Conservation (phyloP, 2,113 vertebrate species). For the Cephalopterus ornatus region DNA sequence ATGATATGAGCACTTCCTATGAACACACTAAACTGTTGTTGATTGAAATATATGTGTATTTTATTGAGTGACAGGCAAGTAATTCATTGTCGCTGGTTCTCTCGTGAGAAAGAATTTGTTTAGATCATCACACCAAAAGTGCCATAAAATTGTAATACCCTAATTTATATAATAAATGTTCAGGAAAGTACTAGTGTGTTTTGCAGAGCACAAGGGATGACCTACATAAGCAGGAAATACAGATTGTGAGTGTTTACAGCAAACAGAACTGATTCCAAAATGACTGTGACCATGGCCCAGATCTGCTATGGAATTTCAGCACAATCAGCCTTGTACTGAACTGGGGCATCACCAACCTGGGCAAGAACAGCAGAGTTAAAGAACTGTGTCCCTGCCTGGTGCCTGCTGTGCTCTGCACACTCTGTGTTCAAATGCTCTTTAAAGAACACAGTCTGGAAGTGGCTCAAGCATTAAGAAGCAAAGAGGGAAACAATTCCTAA, state of each 20-base stretch:
- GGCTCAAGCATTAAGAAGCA: slow-evolving; percentile 39
- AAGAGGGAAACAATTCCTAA: slow-evolving; percentile 76
- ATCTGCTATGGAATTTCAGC: not conserved
- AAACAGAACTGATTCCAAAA: not conserved
- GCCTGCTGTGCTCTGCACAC: not conserved
- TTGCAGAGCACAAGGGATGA: not conserved
- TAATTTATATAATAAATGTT: not conserved
- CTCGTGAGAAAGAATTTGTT: not conserved
- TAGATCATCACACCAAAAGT: not conserved
- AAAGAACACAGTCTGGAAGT: slow-evolving; percentile 50
- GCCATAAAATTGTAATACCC: not conserved
- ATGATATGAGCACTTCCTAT: not conserved
- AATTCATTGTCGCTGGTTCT: not conserved
- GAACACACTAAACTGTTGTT: not conserved
- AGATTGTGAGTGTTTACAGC: not conserved
- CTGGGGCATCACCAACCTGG: not conserved
- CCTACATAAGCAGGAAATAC: not conserved
- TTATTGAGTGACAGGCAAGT: not conserved
- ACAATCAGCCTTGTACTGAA: not conserved
- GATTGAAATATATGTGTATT: not conserved
- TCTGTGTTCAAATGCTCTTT: slow-evolving; percentile 29
- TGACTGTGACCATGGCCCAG: not conserved
- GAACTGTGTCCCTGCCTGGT: not conserved
- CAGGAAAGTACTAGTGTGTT: not conserved
- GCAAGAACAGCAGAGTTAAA: not conserved